Evolutionary conservation across 2,888 invertebrate species (phyloP), one percentile per base, ranked within the genome.

Genomic region (Galeopsomyia nigrocyanea): DNA sequence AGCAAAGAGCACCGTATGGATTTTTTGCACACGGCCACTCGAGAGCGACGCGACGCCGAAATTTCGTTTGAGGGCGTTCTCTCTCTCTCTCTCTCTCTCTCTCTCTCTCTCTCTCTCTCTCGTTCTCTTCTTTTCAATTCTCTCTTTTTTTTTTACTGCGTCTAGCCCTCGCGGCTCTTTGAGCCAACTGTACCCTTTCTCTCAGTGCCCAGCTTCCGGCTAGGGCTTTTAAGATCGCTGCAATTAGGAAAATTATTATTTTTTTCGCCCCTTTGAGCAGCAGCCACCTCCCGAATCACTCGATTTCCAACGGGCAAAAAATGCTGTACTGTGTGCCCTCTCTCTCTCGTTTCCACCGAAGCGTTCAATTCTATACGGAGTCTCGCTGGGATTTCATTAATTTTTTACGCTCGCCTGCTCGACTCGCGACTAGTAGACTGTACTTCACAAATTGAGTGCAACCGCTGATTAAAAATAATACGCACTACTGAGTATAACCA

Each of bases 21-120:
- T 84, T 83, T 84, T 81, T 79, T 76, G 73, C 66, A 55, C 78
- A 78, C 73, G 78, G 79, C 79, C 82, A 82, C 83, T 82, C 78
- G 80, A 83, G 78, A 79, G 73, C 82, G 84, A 78, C 82, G 82
- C 82, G 83, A 82, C 83, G 82, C 82, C 83, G 79, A 82, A 84
- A 82, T 81, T 83, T 83, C 76, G 77, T 79, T 78, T 21, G 74
- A 65, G 65, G 57, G 49, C 46, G 55, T 47, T n/a, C 69, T 46
- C 50, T 49, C 13, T 10, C 22, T 39, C 19, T 53, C 39, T 26
- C 39, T 1, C 7, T 39, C 39, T 7, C 7, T 57, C 21, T 51
- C 53, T 62, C 67, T 70, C 62, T 65, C 60, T 64, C 49, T 56
- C n/a, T n/a, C 17, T 26, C 22, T 39, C 19, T 53, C 39, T 26